A percentile compares a stretch with the other conserved stretches of the same genome.
Conservation (phyloP, 1,140 invertebrate species). For the Drosophila murphyi region DNA sequence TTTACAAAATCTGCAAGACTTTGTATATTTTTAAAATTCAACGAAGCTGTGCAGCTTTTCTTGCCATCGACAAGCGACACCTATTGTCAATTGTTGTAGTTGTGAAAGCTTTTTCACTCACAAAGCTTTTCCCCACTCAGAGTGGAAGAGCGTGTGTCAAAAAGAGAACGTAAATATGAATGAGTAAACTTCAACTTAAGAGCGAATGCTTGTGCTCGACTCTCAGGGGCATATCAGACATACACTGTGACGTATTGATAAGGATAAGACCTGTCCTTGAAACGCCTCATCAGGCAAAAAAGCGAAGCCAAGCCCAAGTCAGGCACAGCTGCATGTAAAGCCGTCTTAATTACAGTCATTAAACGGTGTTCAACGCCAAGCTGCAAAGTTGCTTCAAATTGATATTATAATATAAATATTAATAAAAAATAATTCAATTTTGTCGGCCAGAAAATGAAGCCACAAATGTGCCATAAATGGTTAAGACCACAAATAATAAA, state of each 20-base stretch:
- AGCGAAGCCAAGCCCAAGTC: slow-evolving; percentile 8
- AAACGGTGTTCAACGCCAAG: slow-evolving; percentile 19
- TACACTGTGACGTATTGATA: slow-evolving; percentile 57
- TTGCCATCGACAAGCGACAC: slow-evolving; percentile 17
- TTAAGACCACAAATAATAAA: slow-evolving; percentile 51
- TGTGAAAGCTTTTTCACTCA: background rate
- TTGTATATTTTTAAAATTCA: background rate
- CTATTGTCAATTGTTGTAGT: slow-evolving; percentile 10
- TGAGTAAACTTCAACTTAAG: background rate
- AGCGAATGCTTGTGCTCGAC: slow-evolving; percentile 21
- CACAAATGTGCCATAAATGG: slow-evolving; percentile 62
- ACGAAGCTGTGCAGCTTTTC: background rate
- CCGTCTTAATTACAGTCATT: slow-evolving; percentile 68
- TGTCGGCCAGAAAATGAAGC: slow-evolving; percentile 53
- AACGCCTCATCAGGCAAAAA: background rate
- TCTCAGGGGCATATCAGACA: slow-evolving; percentile 13
- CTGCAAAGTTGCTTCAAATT: slow-evolving; percentile 41
- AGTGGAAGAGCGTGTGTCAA: background rate
- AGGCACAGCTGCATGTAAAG: slow-evolving; percentile 42
- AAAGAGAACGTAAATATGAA: background rate
- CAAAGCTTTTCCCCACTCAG: slow-evolving; percentile 33
- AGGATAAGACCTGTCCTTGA: slow-evolving; percentile 59
- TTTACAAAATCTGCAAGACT: background rate
- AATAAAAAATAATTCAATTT: slow-evolving; percentile 59
- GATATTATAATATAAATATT: slow-evolving; percentile 52